Evolutionary conservation across 1,140 invertebrate species (phyloP), one percentile per base, ranked within the genome.

Genomic region (Rhagoletis zephyria): DNA sequence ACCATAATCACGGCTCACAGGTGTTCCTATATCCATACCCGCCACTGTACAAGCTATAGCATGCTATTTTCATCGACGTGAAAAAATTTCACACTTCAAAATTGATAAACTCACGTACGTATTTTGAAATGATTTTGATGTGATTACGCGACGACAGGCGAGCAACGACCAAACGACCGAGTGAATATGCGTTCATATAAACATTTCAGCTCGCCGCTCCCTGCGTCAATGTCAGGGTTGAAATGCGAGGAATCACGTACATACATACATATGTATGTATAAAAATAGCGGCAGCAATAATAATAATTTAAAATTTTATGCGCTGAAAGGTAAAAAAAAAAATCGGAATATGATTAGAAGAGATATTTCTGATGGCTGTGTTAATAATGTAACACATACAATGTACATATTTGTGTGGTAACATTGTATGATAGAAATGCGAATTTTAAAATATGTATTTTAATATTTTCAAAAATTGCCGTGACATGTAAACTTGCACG

Each of bases 61-160:
- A 74, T 16, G 67, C 42, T 74, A 16, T 74, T 48, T 74, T 74
- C 2, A 74, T 12, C 67, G 45, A 42, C 12, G 5, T n/a, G 67
- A 12, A 74, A 48, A 74, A 40, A 45, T 45, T 14, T 48, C 42
- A 74, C 40, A 74, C 67, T 45, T 48, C 67, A 74, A 74, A 45
- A 16, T 48, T 74, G 42, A 48, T 74, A 74, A n/a, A 74, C 42
- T 48, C 67, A 74, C 67, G 45, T 30, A 30, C 30, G 30, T 48
- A 74, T 45, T 74, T 45, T 74, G 67, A 74, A 74, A 45, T 42
- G 42, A 48, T 74, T 74, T 45, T 48, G 67, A 74, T 42, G 45
- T 45, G 12, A 42, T 30, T 30, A 48, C 16, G 42, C 40, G 14
- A 14, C 14, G 42, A 48, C 19, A 40, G 64, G 30, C 51, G 64